phyloP scores from a whole-genome alignment of 2,888 invertebrate species.

The Nymphalis c-album region DNA sequence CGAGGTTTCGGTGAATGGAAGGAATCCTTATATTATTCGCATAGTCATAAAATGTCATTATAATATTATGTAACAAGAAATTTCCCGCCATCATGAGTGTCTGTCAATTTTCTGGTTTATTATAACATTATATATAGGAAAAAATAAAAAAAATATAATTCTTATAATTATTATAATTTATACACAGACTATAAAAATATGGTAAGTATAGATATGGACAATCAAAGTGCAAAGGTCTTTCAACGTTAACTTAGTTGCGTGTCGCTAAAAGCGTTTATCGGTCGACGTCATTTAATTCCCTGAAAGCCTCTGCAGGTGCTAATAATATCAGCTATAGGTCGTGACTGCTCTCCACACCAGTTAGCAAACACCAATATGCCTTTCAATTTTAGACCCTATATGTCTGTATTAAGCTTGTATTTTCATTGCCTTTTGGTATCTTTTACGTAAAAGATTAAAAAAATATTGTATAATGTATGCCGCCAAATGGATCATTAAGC shows the following conservation, averaged over 20 bases:
- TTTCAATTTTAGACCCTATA: neutral
- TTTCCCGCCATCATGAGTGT: too few species aligned
- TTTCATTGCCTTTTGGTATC: neutral
- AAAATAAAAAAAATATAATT: too few species aligned
- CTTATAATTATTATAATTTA: too few species aligned
- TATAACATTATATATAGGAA: too few species aligned
- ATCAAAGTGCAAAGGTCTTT: conserved; percentile 31
- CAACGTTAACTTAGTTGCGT: conserved; percentile 49
- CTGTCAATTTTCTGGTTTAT: too few species aligned
- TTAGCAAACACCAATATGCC: conserved; percentile 2
- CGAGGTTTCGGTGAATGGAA: too few species aligned
- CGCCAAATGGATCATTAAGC: neutral
- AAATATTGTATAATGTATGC: neutral
- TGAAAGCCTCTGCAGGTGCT: conserved; percentile 48
- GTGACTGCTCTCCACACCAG: conserved; percentile 40
- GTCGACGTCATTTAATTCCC: conserved; percentile 55
- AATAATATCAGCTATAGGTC: conserved; percentile 50
- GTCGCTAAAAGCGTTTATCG: conserved; percentile 61
- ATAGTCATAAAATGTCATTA: too few species aligned
- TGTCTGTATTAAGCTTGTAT: neutral
- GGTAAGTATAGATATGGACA: neutral
- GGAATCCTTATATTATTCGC: too few species aligned
- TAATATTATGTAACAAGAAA: too few species aligned
- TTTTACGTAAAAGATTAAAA: conserved; percentile 3
- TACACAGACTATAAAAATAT: neutral